Percentiles rank a stretch among this genome's conserved stretches.
Evolutionary conservation across 2,113 vertebrate species (phyloP).

Genomic region (Mus spicilegus): DNA sequence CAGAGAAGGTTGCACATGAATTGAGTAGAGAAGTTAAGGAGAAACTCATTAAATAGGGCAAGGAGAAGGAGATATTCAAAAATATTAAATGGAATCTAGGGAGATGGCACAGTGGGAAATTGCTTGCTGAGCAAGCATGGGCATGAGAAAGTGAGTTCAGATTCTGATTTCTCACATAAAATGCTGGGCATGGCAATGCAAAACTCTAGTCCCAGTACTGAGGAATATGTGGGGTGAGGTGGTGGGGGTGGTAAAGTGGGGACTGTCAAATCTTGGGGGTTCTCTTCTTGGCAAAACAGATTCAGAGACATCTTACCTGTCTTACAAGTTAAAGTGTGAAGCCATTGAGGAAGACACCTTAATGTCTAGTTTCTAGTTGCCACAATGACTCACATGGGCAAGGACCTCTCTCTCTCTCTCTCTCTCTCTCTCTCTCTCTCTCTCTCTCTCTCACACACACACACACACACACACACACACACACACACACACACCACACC

Average conservation of each 20-base stretch:
- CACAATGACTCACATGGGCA: neutral
- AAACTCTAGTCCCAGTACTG: neutral
- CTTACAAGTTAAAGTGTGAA: neutral
- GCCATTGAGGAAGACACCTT: neutral
- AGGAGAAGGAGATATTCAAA: neutral
- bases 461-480: neutral
- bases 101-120: neutral
- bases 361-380: neutral
- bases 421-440: no score
- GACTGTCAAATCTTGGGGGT: no score
- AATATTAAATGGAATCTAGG: neutral
- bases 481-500: neutral
- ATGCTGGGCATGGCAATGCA: no score
- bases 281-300: neutral
- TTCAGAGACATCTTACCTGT: neutral
- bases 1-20: neutral
- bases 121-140: neutral
- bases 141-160: neutral
- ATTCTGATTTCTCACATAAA: neutral
- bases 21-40: neutral
- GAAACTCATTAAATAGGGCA: neutral
- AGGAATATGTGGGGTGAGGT: no score
- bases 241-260: no score
- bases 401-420: neutral
- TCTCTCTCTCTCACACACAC: neutral